Evolutionary conservation across 1,140 invertebrate genomes (phyloP).

Genomic region (Aphelenchoides besseyi): DNA sequence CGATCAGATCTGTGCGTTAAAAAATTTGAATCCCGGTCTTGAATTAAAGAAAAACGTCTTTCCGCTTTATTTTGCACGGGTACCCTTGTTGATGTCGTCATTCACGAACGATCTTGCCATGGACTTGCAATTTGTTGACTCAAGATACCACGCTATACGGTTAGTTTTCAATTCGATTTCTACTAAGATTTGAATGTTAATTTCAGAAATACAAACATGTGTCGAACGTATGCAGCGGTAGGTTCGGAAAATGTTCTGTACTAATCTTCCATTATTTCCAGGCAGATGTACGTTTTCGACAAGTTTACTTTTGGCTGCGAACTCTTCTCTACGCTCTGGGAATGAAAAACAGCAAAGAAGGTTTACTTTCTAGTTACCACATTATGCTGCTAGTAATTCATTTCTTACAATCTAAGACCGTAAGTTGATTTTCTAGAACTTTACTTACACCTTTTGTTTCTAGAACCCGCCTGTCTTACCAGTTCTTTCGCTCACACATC

Average conservation of each 20-base stretch:
- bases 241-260: constrained; percentile 28
- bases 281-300: constrained; percentile 34
- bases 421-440: neutral
- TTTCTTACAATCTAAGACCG: constrained; percentile 35
- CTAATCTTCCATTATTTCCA: constrained; percentile 29
- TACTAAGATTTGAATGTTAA: neutral
- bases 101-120: constrained; percentile 31
- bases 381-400: constrained; percentile 34
- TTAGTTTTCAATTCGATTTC: neutral
- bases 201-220: constrained; percentile 32
- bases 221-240: constrained; percentile 33
- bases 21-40: constrained; percentile 4
- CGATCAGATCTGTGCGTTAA: constrained; percentile 21
- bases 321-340: constrained; percentile 30
- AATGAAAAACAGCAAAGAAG: constrained; percentile 41
- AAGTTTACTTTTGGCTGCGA: constrained; percentile 30
- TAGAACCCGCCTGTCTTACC: constrained; percentile 23
- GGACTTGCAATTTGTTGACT: constrained; percentile 29
- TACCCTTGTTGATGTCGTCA: constrained; percentile 27
- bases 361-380: constrained; percentile 39
- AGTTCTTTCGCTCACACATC: constrained; percentile 21
- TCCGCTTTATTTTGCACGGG: constrained; percentile 10
- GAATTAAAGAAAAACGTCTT: neutral
- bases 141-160: constrained; percentile 30
- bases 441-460: neutral